phyloP scores from a whole-genome alignment of 2,113 vertebrate genomes.

The Eolophus roseicapilla region DNA sequence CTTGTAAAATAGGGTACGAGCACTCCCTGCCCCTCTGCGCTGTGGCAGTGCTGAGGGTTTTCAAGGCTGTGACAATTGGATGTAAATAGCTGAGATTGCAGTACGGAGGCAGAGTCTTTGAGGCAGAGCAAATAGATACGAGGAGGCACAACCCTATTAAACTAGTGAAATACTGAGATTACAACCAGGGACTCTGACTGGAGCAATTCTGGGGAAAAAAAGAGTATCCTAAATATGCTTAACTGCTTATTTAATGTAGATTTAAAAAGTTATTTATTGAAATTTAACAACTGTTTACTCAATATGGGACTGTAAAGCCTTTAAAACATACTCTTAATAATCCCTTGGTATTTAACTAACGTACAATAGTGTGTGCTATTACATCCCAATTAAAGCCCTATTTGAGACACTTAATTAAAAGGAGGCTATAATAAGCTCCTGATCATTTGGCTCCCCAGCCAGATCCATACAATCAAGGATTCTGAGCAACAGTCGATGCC shows the following conservation, averaged over 20 bases:
- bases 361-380: constrained; percentile 74
- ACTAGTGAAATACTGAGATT: background rate
- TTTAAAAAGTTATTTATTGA: constrained; percentile 48
- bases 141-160: background rate
- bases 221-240: background rate
- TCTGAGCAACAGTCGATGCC: background rate
- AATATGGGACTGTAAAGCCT: constrained; percentile 65
- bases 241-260: constrained; percentile 34
- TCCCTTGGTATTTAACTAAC: constrained; percentile 71
- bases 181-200: background rate
- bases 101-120: background rate
- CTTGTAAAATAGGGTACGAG: background rate
- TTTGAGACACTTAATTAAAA: constrained; percentile 77
- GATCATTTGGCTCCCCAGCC: constrained; percentile 29
- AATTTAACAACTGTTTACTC: constrained; percentile 72
- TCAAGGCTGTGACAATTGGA: background rate
- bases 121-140: background rate
- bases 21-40: background rate
- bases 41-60: background rate
- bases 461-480: background rate
- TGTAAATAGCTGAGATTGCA: background rate
- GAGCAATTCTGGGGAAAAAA: background rate
- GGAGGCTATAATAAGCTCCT: constrained; percentile 67
- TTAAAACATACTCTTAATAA: constrained; percentile 76
- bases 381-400: constrained; percentile 77